phyloP scores from a whole-genome alignment of 2,797 vertebrate genomes.

The Clarias platycephalus region DNA sequence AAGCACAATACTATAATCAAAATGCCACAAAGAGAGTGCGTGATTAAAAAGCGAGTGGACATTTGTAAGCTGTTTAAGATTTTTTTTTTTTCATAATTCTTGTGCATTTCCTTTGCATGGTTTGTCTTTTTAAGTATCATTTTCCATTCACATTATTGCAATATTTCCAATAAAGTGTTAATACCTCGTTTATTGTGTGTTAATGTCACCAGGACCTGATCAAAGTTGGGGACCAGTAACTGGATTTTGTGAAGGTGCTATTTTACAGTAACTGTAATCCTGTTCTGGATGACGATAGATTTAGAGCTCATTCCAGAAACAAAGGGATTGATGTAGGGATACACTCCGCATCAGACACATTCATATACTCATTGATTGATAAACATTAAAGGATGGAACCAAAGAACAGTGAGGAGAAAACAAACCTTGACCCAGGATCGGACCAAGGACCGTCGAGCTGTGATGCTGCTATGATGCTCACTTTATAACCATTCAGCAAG shows the following conservation, averaged over 20 bases:
- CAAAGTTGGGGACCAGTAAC: neutral
- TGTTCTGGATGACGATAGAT: neutral
- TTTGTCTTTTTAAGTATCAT: neutral
- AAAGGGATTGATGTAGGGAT: neutral
- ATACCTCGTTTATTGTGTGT: neutral
- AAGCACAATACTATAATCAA: neutral
- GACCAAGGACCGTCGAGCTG: neutral
- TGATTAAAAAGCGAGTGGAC: neutral
- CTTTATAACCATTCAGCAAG: neutral
- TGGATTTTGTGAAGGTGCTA: neutral
- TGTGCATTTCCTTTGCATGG: neutral
- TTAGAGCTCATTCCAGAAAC: neutral
- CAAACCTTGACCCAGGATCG: neutral
- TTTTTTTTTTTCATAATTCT: neutral
- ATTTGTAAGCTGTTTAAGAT: neutral
- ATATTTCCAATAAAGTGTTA: slow-evolving; percentile 47
- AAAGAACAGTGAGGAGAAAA: neutral
- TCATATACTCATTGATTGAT: neutral
- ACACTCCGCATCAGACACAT: neutral
- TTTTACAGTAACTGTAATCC: neutral
- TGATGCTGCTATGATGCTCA: neutral
- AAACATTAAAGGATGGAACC: neutral
- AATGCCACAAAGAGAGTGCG: neutral
- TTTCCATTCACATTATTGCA: neutral
- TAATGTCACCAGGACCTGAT: neutral